phyloP scores from a whole-genome alignment of 1,140 invertebrate genomes.

The Dryas iulia region DNA sequence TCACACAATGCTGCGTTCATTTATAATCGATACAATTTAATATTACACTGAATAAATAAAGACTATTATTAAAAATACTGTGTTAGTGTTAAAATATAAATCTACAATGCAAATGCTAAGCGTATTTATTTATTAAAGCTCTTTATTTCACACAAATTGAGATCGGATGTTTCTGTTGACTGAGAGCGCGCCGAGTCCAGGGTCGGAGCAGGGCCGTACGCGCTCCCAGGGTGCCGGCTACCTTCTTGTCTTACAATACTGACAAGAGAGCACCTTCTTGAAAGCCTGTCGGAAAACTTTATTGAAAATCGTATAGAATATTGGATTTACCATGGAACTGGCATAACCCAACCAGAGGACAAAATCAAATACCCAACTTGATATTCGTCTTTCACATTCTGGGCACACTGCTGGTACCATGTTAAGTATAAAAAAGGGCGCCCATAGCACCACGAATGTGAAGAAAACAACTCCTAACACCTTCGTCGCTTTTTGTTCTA shows the following conservation, averaged over 20 bases:
- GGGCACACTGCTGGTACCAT: conserved; percentile 89
- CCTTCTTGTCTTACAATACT: conserved; percentile 82
- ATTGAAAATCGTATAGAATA: conserved; percentile 97
- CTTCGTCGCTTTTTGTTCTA: conserved; percentile 97
- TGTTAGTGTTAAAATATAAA: conserved; percentile 1
- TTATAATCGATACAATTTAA: neutral
- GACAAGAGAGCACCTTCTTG: conserved; percentile 91
- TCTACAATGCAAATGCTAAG: neutral
- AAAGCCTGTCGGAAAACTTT: conserved; percentile 95
- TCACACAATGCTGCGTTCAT: neutral
- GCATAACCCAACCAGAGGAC: conserved; percentile 96
- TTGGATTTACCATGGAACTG: conserved; percentile 96
- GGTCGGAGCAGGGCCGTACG: conserved; percentile 69
- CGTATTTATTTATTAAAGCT: conserved; percentile 47
- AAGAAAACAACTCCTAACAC: conserved; percentile 96
- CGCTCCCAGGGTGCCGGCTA: conserved; percentile 81
- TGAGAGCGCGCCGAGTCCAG: conserved; percentile 71
- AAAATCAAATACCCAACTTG: conserved; percentile 90
- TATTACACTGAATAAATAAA: neutral
- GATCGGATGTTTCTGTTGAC: conserved; percentile 68
- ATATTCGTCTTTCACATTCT: conserved; percentile 87
- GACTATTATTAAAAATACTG: neutral
- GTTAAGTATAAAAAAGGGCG: conserved; percentile 95
- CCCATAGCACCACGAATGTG: conserved; percentile 96
- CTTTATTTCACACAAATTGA: conserved; percentile 60